phyloP scores from a whole-genome alignment of 2,113 vertebrate species.

The Tachuris rubrigastra region DNA sequence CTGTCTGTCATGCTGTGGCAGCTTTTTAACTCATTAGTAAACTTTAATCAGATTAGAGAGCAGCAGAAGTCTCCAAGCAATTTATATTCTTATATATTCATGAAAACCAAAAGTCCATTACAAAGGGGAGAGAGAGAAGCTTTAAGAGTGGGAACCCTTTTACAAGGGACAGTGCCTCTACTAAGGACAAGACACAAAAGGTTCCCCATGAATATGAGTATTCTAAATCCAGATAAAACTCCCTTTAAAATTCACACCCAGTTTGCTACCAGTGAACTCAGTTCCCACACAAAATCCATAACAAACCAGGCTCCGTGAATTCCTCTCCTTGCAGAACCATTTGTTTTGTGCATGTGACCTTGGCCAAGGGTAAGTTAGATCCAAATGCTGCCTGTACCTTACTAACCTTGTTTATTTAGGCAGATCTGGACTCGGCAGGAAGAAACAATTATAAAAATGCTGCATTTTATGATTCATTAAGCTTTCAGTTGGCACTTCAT shows the following conservation, averaged over 20 bases:
- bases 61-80: not conserved
- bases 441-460: conserved; percentile 34
- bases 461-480: conserved; percentile 36
- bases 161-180: not conserved
- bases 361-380: not conserved
- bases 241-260: not conserved
- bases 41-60: not conserved
- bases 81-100: not conserved
- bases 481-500: not conserved
- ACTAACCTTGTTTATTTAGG: not conserved
- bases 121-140: not conserved
- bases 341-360: not conserved
- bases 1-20: not conserved
- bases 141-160: not conserved
- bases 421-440: not conserved
- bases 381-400: not conserved
- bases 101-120: not conserved
- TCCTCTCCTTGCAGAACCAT: not conserved
- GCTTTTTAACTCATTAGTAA: not conserved
- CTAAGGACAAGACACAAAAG: not conserved
- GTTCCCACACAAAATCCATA: not conserved
- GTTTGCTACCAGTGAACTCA: not conserved
- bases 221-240: not conserved
- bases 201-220: not conserved
- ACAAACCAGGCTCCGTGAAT: not conserved